These are phyloP conservation scores for Sciurus carolinensis DNA, from an alignment of 2,797 vertebrate genomes.

Conservation along the genomic window DNA sequence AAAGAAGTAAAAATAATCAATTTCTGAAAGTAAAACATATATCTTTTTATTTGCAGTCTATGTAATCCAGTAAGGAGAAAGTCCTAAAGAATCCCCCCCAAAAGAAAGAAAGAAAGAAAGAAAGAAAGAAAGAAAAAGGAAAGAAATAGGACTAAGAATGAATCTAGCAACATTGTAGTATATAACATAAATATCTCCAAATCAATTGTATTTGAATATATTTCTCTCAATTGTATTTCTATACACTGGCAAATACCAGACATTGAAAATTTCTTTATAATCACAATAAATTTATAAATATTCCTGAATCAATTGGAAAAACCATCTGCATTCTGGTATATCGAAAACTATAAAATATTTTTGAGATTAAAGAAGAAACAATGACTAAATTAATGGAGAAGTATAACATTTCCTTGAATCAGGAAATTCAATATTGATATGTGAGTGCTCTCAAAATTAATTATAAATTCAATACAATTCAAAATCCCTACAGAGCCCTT, in stretches of 20 bases:
- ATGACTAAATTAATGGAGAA: background rate
- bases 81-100: background rate
- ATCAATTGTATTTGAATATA: background rate
- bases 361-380: background rate
- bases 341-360: background rate
- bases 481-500: background rate
- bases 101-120: background rate
- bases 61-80: constrained; percentile 22
- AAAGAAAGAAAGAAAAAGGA: background rate
- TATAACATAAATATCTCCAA: background rate
- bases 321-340: background rate
- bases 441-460: background rate
- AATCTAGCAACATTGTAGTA: background rate
- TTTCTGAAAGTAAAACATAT: background rate
- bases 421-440: background rate
- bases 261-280: background rate
- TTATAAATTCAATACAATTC: background rate
- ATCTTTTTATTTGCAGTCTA: background rate
- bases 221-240: background rate
- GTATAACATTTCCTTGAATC: background rate
- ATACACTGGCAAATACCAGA: background rate
- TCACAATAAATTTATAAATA: background rate
- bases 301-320: background rate
- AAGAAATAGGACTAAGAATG: background rate
- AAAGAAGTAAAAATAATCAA: constrained; percentile 28